Evolutionary conservation across 2,888 invertebrate species (phyloP).

Genomic region (Epicampocera succincta): DNA sequence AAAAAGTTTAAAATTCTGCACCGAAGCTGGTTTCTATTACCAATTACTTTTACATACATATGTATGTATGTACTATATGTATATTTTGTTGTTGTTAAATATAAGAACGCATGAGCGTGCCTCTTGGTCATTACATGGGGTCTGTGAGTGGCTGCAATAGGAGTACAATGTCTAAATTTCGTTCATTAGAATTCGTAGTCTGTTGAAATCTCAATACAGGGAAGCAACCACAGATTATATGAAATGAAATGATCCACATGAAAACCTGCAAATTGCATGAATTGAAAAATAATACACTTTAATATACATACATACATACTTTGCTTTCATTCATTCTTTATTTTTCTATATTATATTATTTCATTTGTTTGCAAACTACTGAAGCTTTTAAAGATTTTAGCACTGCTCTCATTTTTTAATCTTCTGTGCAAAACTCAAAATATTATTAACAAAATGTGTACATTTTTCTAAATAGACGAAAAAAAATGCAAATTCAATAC

Average conservation of each 20-base stretch:
- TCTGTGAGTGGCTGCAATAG: slow-evolving; percentile 28
- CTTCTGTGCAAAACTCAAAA: too few relatives aligned
- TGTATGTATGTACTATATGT: background rate
- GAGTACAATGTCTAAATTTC: slow-evolving; percentile 17
- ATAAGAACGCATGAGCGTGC: slow-evolving; percentile 58
- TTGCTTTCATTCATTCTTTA: too few relatives aligned
- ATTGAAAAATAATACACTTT: slow-evolving; percentile 3
- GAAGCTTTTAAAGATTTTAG: background rate
- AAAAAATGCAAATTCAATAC: slow-evolving; percentile 2
- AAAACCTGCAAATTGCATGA: slow-evolving; percentile 44
- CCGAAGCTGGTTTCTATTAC: background rate
- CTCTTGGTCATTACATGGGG: slow-evolving; percentile 59
- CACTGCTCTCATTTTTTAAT: background rate
- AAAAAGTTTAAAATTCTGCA: background rate
- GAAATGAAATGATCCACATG: slow-evolving; percentile 22
- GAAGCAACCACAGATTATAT: slow-evolving; percentile 22
- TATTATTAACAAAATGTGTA: too few relatives aligned
- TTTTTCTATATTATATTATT: background rate
- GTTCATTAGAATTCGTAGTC: slow-evolving; percentile 17
- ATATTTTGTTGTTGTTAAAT: background rate
- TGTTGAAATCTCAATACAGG: slow-evolving; percentile 29
- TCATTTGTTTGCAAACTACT: background rate
- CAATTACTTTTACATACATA: too few relatives aligned
- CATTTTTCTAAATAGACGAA: background rate
- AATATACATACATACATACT: background rate